A percentile compares a stretch with the other conserved stretches of the same genome.
These are phyloP conservation scores for Amphiduros pacificus DNA, from an alignment of 2,888 invertebrate species.

Conservation along the genomic window DNA sequence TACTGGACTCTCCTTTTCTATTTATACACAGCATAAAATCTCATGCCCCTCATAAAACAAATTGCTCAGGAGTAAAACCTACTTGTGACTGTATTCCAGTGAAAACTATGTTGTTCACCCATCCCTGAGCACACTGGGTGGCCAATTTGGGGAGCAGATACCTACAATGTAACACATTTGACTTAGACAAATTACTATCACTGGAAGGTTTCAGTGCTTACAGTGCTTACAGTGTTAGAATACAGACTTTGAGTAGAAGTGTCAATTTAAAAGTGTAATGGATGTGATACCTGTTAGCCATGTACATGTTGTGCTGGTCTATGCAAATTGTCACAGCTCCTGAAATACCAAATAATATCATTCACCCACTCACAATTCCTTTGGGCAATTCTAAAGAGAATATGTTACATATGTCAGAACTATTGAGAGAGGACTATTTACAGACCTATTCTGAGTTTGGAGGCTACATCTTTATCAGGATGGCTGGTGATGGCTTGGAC, in stretches of 20 bases:
- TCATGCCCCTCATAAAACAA: no score
- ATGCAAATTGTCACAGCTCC: slow-evolving; percentile 53
- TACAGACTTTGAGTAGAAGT: not conserved
- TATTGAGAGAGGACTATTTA: not conserved
- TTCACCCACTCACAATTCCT: not conserved
- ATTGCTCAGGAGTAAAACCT: no score
- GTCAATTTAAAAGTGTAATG: not conserved
- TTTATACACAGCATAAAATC: no score
- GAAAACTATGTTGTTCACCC: slow-evolving; percentile 55
- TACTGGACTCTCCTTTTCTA: no score
- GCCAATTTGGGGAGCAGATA: slow-evolving; percentile 45
- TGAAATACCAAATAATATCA: slow-evolving; percentile 20
- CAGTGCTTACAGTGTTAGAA: not conserved
- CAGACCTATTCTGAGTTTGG: slow-evolving; percentile 44
- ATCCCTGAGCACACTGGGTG: slow-evolving; percentile 52
- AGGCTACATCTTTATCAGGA: slow-evolving; percentile 41
- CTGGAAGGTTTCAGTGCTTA: not conserved
- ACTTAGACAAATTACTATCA: no score
- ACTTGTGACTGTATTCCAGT: no score
- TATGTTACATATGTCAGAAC: not conserved
- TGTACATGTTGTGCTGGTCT: slow-evolving; percentile 47
- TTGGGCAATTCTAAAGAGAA: not conserved
- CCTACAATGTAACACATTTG: slow-evolving; percentile 28
- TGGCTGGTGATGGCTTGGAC: slow-evolving; percentile 43
- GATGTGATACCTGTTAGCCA: slow-evolving; percentile 48